Evolutionary conservation across 2,113 vertebrate genomes (phyloP), one percentile per base, ranked within the genome.

Genomic region (Notiomystis cincta): DNA sequence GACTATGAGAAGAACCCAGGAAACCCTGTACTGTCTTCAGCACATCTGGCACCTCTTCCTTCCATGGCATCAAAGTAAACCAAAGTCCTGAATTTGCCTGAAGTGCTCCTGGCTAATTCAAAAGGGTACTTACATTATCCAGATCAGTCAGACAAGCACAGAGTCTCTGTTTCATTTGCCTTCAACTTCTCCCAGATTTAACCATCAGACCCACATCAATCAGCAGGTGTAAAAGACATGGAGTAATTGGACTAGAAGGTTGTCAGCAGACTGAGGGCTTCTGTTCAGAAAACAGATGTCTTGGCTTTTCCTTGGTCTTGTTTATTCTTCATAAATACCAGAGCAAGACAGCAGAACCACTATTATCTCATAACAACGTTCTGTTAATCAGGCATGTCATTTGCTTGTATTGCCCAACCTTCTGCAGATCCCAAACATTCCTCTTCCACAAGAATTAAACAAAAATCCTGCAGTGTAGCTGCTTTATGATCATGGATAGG

Each of bases 271-370:
- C 38, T 69, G 71, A 95, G 50, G 79, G 38, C 75, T 89, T 93
- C 90, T 89, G 82, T 83, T 80, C 81, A 83, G 82, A 72, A 95
- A 90, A 82, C 76, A 94, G 79, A 93, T 89, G 79, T 69, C 80
- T 92, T 84, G 83, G 61, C 64, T 95, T 95, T 87, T 38, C 53
- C 89, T 87, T 78, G 67, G 69, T 89, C 90, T 89, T 93, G 72
- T 89, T 97, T 85, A 69, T 87, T 91, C 86, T 87, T 94, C 89
- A 87, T 87, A 94, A 94, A 89, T 82, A 73, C 61, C 81, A 95
- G 71, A 91, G 92, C 91, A 96, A 91, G 89, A 45, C 50, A 66
- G 83, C 86, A 85, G 90, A 83, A 73, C 61, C 83, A 80, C 89
- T 82, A 85, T 95, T 95, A 91, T 89, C 90, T 83, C 1, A 0